These are phyloP conservation scores for Sepioteuthis lessoniana DNA, from an alignment of 2,888 invertebrate genomes.

Conservation along the genomic window DNA sequence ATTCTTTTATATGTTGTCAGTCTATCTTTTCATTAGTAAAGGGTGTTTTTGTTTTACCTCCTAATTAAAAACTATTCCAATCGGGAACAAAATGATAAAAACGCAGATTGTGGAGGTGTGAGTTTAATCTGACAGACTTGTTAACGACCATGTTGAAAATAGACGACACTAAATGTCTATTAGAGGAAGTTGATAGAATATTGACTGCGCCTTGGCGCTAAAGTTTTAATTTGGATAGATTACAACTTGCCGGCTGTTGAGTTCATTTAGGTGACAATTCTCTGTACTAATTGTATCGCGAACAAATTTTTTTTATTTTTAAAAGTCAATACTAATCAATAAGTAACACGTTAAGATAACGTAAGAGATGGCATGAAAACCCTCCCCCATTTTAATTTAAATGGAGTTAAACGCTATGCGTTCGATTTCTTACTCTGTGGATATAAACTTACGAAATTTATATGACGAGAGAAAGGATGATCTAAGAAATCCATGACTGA, in stretches of 20 bases:
- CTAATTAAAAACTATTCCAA: not conserved
- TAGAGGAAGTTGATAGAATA: not conserved
- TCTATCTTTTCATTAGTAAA: not conserved
- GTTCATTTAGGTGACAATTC: not conserved
- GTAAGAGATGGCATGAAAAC: not conserved
- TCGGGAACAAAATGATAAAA: not conserved
- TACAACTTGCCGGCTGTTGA: not conserved
- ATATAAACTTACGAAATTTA: no score
- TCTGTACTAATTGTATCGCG: not conserved
- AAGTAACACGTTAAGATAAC: not conserved
- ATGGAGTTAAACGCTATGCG: not conserved
- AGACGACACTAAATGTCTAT: not conserved
- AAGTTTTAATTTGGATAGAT: slow-evolving; percentile 16
- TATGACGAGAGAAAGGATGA: no score
- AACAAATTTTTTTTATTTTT: no score
- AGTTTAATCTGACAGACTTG: not conserved
- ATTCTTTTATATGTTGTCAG: not conserved
- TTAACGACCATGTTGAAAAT: not conserved
- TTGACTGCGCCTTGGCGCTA: not conserved
- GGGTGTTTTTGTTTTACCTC: not conserved
- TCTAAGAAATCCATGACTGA: no score
- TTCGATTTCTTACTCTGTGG: no score
- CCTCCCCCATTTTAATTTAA: not conserved
- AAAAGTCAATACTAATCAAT: not conserved
- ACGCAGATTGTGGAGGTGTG: not conserved